Evolutionary conservation across 2,113 vertebrate genomes (phyloP), one percentile per base, ranked within the genome.

Genomic region (Cinclus cinclus): DNA sequence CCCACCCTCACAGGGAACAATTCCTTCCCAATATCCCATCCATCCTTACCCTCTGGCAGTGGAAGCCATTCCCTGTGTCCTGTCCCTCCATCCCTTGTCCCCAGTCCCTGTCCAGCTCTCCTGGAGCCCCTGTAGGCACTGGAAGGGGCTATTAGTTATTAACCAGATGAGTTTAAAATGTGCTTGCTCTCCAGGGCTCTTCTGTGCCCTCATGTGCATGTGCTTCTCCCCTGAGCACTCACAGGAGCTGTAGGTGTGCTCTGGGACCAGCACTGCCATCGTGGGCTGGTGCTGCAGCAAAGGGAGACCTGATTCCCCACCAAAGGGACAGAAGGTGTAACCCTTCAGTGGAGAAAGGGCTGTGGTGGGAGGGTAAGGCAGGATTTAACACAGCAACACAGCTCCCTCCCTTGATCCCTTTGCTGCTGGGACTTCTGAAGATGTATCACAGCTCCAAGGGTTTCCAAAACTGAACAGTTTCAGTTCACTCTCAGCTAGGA

Each of bases 201-300:
- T 24, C 24, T 42, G 37, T 19, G 60, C 15, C 42, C 25, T 27
- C 13, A 0, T 0, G 8, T 47, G n/a, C 15, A 0, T 0, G 33
- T 6, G 42, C 49, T 69, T 47, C 53, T 89, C 50, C n/a, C 33
- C 4, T 33, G 17, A 56, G 44, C 7, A 6, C 35, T 3, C 9
- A 1, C 35, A 17, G 69, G 42, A 56, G 70, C 42, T 56, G 7
- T 0, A 6, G 5, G 7, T 10, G 69, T 8, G 53, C 74, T 19
- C 13, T 2, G 53, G 62, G 53, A 41, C 1, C 25, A n/a, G 16
- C 0, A 1, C 35, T 74, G 74, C 53, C 25, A 11, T 3, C 3
- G 0, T 8, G 59, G 35, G 74, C 44, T 55, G 55, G 3, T n/a
- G 41, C 71, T n/a, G 41, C 11, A 50, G 44, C 8, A 68, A 70